These are phyloP conservation scores for Cryptus viduatorius DNA, from an alignment of 2,888 invertebrate species.

Conservation along the genomic window DNA sequence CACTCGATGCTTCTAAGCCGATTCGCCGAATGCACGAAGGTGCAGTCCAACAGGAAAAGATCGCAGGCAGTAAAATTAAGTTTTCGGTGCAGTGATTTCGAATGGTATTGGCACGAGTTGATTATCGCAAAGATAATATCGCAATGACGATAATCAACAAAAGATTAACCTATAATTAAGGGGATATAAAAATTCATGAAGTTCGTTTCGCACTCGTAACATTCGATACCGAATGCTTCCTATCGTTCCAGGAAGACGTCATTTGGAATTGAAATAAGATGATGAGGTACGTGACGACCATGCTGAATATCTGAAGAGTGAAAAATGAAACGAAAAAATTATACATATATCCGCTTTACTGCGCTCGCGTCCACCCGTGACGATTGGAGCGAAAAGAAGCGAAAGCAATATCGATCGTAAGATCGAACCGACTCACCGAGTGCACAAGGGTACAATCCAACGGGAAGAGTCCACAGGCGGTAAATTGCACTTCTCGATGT, in stretches of 20 bases:
- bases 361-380: neutral
- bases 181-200: too few species aligned
- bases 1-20: neutral
- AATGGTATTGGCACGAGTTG: constrained; percentile 10
- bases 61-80: constrained; percentile 77
- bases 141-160: neutral
- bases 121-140: neutral
- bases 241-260: neutral
- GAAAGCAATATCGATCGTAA: neutral
- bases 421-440: constrained; percentile 35
- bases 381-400: neutral
- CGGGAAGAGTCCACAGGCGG: constrained; percentile 44
- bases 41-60: constrained; percentile 76
- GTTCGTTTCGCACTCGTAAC: neutral
- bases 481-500: constrained; percentile 46
- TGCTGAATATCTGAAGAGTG: constrained; percentile 14
- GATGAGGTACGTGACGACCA: constrained; percentile 22
- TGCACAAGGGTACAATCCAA: constrained; percentile 41
- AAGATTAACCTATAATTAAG: neutral
- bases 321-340: neutral
- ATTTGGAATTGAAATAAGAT: constrained; percentile 18
- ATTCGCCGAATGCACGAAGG: constrained; percentile 77
- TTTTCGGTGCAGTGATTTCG: constrained; percentile 65
- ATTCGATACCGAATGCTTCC: neutral
- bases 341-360: neutral